A percentile compares a stretch with the other conserved stretches of the same genome.
Conservation (phyloP, 2,797 vertebrate genomes). For the Catostomus latipinnis region DNA sequence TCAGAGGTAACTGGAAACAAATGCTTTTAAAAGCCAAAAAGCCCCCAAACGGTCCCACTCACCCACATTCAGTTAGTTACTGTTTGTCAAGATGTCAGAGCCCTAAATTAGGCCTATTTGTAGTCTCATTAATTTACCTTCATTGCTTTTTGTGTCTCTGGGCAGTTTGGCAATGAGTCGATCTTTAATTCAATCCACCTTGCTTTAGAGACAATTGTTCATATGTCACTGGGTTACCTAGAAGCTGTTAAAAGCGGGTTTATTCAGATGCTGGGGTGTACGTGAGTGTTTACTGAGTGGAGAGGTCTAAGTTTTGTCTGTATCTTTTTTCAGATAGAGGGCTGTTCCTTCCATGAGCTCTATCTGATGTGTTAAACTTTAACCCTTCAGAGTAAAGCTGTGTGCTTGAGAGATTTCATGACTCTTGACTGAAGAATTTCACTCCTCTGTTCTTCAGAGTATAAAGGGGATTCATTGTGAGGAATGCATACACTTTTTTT, state of each 20-base stretch:
- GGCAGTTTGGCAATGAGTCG: conserved; percentile 14
- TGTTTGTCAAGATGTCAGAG: conserved; percentile 60
- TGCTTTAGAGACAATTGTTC: conserved; percentile 21
- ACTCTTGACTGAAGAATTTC: conserved; percentile 30
- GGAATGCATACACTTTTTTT: too few relatives aligned
- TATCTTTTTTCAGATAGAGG: conserved; percentile 17
- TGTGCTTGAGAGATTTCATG: conserved; percentile 9
- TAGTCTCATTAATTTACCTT: conserved; percentile 25
- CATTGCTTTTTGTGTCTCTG: conserved; percentile 24
- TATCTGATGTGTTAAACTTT: conserved; percentile 57
- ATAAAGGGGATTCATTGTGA: background rate
- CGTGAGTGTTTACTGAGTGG: conserved; percentile 37
- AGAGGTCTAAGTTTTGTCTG: conserved; percentile 29
- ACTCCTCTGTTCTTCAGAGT: background rate
- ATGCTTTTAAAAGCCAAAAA: conserved; percentile 47
- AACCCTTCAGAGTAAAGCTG: conserved; percentile 46
- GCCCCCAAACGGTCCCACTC: background rate
- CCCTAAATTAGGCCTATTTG: conserved; percentile 58
- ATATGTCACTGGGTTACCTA: conserved; percentile 52
- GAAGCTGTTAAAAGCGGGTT: conserved; percentile 38
- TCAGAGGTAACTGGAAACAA: conserved; percentile 60
- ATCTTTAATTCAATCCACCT: conserved; percentile 20
- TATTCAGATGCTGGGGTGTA: conserved; percentile 40
- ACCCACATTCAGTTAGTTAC: conserved; percentile 20
- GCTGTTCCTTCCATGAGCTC: conserved; percentile 7